These are phyloP conservation scores for Otus sunia DNA, from an alignment of 2,113 vertebrate species.

Conservation along the genomic window DNA sequence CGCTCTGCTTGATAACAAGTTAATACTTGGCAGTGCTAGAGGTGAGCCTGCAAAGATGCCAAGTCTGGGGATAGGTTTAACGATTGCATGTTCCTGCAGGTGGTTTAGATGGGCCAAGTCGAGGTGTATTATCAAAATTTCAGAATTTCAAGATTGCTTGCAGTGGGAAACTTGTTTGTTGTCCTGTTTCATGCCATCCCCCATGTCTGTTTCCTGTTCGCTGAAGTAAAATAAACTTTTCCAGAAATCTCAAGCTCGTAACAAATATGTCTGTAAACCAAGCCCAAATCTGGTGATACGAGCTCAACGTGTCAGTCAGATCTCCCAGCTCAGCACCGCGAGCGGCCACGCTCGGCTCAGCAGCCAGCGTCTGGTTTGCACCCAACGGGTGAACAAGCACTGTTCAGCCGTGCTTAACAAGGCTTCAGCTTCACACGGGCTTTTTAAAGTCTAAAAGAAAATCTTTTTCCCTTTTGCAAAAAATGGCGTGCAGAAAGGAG, in stretches of 20 bases:
- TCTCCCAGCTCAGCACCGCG: not conserved
- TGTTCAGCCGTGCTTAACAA: not conserved
- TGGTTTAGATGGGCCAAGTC: not conserved
- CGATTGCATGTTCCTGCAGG: not conserved
- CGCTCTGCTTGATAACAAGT: not conserved
- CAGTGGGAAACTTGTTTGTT: accelerated
- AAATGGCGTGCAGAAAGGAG: not conserved
- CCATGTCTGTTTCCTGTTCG: accelerated
- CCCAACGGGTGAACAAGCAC: not conserved
- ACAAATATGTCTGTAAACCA: accelerated
- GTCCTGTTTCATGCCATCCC: not conserved
- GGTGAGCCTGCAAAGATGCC: not conserved
- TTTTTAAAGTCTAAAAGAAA: not conserved
- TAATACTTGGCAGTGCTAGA: not conserved
- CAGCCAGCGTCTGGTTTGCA: no score
- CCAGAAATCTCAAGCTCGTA: not conserved
- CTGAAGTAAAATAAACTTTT: not conserved
- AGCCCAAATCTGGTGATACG: accelerated
- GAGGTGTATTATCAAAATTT: not conserved
- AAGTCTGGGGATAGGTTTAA: accelerated
- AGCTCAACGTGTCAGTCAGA: not conserved
- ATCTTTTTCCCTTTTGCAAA: not conserved
- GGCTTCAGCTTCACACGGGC: not conserved
- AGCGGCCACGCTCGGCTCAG: accelerated
- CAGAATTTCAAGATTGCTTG: not conserved